Base-by-base conservation (phyloP, 64 coral and sea anemone species). In the Stylophora pistillata region DNA sequence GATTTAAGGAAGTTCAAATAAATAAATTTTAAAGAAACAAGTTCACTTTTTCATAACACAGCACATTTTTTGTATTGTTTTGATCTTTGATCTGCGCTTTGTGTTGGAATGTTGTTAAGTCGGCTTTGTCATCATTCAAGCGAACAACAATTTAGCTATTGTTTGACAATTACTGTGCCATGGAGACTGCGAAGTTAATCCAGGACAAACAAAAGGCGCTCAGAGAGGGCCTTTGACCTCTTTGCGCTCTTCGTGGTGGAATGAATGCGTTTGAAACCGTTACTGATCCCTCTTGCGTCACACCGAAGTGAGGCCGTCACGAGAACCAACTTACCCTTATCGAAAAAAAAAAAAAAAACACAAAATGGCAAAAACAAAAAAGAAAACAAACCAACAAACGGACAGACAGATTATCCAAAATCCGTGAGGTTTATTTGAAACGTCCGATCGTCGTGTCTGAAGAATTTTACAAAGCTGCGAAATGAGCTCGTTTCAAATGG, bases 41-140 rank as follows among this genome's bases (percentile, higher is more conserved):
- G 56, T 23, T 57, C n/a, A 27, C 75, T 78, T 53, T 78, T 57
- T 14, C 14, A 1, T 73, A 21, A n/a, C 28, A 10, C 27, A 26
- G 28, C 20, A 52, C 73, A 76, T 76, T 33, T 74, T 41, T 64
- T 64, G 23, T 5, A 23, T 4, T 20, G 5, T 18, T 20, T 63
- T 18, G 60, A 20, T 21, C 31, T 12, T 73, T 30, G 31, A 30
- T 3, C 20, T 0, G 9, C 23, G 15, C 41, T 23, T 75, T 37
- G 73, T 78, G 75, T 52, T 53, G 75, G 75, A 78, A 78, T 78
- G 75, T 78, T 47, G 75, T 56, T n/a, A 56, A 56, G 25, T 78
- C 37, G 37, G 37, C 37, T 1, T 14, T 53, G 15, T 78, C 56
- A 53, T 78, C 53, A 56, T 55, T 78, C 75, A 78, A 56, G 75